A percentile compares a stretch with the other conserved stretches of the same genome.
phyloP scores from a whole-genome alignment of 2,113 vertebrate genomes.

The Nettapus auritus region DNA sequence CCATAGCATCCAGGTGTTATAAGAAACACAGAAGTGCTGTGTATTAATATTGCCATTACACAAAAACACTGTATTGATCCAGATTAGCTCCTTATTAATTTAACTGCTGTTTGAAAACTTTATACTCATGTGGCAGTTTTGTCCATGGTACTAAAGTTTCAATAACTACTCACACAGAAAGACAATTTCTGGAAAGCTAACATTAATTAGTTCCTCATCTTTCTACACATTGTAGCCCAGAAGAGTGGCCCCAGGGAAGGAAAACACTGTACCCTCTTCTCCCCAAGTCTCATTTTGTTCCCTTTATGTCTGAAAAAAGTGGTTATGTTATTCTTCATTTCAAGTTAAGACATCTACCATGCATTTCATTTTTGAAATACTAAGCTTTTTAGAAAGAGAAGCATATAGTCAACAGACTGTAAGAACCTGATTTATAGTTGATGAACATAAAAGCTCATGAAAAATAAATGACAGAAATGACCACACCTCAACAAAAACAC shows the following conservation, averaged over 20 bases:
- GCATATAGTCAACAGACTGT: neutral
- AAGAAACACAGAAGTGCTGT: neutral
- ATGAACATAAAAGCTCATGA: neutral
- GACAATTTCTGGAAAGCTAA: neutral
- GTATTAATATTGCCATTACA: neutral
- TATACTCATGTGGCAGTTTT: neutral
- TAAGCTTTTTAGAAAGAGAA: neutral
- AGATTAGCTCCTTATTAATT: neutral
- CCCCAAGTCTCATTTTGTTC: neutral
- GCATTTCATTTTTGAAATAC: neutral
- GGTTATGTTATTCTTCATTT: neutral
- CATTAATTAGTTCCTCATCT: neutral
- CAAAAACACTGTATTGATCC: neutral
- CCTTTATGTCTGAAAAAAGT: neutral
- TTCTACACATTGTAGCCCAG: neutral
- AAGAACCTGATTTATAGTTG: neutral
- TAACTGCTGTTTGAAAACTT: neutral
- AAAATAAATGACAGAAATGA: neutral
- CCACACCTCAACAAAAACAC: neutral
- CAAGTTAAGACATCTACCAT: neutral
- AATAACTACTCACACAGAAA: neutral
- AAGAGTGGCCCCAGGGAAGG: neutral
- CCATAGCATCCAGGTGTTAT: neutral
- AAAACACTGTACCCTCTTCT: neutral
- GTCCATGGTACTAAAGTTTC: neutral